Conservation (phyloP, 1,140 invertebrate genomes). For the Zaprionus lachaisei region DNA sequence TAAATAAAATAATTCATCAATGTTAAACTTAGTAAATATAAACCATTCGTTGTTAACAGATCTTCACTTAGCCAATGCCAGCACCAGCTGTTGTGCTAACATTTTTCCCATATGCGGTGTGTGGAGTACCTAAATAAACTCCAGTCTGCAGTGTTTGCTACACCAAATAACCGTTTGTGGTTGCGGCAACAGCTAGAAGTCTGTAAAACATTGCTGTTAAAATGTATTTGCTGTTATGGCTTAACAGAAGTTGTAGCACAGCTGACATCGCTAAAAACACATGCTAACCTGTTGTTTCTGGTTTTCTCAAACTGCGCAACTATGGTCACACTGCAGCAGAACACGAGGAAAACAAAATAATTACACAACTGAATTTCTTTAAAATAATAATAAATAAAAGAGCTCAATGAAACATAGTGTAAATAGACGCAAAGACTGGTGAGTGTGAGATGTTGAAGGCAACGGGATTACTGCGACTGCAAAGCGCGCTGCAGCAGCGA, state of each 20-base stretch:
- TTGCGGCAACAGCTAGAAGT: neutral
- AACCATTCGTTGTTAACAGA: too few species aligned
- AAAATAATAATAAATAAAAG: neutral
- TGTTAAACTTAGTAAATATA: neutral
- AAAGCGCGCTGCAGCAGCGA: slow-evolving; percentile 1
- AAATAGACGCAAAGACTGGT: neutral
- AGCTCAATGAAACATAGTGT: slow-evolving; percentile 18
- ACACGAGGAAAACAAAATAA: slow-evolving; percentile 21
- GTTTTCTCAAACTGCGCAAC: neutral
- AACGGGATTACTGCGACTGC: slow-evolving; percentile 19
- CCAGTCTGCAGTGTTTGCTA: neutral
- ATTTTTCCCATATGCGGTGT: neutral
- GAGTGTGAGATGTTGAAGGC: slow-evolving; percentile 47
- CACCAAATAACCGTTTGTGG: neutral
- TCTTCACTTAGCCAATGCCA: neutral
- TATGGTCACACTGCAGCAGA: neutral
- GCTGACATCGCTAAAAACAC: neutral
- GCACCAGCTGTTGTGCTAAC: neutral
- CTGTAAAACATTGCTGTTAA: neutral
- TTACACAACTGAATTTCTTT: slow-evolving; percentile 38
- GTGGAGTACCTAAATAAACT: neutral
- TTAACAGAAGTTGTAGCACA: neutral
- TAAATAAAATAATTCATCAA: neutral
- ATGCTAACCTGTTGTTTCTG: neutral
- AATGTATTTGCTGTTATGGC: neutral